Evolutionary conservation across 2,797 vertebrate genomes (phyloP), one percentile per base, ranked within the genome.

Genomic region (Aplochiton taeniatus): DNA sequence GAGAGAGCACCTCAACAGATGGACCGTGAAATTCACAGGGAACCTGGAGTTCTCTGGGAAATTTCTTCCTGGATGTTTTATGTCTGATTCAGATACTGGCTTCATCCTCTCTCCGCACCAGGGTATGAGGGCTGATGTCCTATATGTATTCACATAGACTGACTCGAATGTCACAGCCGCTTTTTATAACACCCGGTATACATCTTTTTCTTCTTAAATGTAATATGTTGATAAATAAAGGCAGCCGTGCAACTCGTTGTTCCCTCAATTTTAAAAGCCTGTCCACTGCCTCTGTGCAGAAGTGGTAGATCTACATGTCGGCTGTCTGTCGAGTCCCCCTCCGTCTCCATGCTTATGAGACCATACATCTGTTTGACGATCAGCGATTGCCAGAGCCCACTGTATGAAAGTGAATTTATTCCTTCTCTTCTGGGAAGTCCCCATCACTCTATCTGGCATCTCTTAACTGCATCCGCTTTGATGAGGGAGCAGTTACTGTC

Each of bases 1-100:
- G 42, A 20, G 41, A 17, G 14, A 19, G 49, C 41, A 16, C 4
- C 16, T n/a, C 11, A 52, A 13, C 49, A 63, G 49, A 51, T 51
- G 60, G 60, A 62, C 48, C 60, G 11, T 62, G 60, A 62, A 62
- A 63, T 63, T 17, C 61, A 63, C 49, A 18, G 31, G 14, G 42
- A 44, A 58, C 56, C 46, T 20, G 46, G 19, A 20, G 59, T 61
- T 45, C 59, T 18, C 56, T 17, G n/a, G 14, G 45, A 45, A 58
- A 31, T 31, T 31, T 31, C 16, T 1, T 58, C 42, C 4, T 4
- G 9, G 4, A 58, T 58, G 42, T n/a, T 58, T 58, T 44, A 58
- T 58, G 56, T 58, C 9, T 45, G 41, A 5, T 42, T 42, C 56
- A 44, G 56, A 43, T 17, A 56, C 14, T 14, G 20, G 8, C 12